Percentiles rank a stretch among this genome's conserved stretches.
phyloP scores from a whole-genome alignment of 2,888 invertebrate genomes.

The Orchestes rusci region DNA sequence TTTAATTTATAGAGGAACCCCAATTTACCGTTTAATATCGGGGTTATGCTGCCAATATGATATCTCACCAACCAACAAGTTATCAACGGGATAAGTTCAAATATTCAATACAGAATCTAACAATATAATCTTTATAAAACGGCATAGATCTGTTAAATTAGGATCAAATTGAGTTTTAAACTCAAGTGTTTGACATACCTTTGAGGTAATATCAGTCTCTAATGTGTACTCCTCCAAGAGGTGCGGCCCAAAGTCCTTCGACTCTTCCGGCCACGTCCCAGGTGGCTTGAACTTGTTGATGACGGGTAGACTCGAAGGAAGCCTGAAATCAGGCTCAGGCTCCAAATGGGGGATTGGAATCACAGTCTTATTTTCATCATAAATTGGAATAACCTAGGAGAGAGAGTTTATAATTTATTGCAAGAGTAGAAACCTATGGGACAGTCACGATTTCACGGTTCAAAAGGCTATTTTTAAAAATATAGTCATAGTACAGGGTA shows the following conservation, averaged over 20 bases:
- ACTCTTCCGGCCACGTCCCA: constrained; percentile 40
- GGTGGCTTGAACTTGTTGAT: constrained; percentile 35
- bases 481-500: too few species aligned
- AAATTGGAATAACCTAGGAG: too few species aligned
- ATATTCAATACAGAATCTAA: constrained; percentile 3
- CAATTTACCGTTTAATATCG: too few species aligned
- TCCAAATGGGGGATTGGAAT: constrained; percentile 58
- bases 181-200: constrained; percentile 17
- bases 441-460: too few species aligned
- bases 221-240: constrained; percentile 82
- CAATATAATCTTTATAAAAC: not conserved
- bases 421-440: too few species aligned
- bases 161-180: not conserved
- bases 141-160: not conserved
- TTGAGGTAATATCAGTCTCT: constrained; percentile 70
- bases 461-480: too few species aligned
- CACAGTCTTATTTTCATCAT: constrained; percentile 39
- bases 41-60: too few species aligned
- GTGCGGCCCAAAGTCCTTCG: constrained; percentile 53
- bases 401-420: too few species aligned
- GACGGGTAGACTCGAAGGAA: constrained; percentile 38
- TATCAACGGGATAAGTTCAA: too few species aligned
- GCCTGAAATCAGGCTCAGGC: constrained; percentile 51
- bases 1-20: too few species aligned
- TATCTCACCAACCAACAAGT: too few species aligned